Conservation (phyloP, 2,888 invertebrate genomes). For the Nemapogon koenigi region DNA sequence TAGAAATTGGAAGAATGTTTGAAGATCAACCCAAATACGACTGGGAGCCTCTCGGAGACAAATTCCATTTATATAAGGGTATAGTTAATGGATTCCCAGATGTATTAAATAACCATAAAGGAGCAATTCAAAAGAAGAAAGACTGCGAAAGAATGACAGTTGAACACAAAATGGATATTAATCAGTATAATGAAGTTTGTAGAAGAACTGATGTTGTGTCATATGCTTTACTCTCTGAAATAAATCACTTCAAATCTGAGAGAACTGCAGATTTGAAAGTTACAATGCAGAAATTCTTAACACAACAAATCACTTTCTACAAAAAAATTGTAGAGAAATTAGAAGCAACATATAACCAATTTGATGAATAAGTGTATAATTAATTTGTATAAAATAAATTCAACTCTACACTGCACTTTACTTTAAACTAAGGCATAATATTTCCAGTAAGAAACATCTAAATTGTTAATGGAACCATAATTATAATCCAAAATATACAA, state of each 20-base stretch:
- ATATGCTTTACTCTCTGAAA: slow-evolving; percentile 92
- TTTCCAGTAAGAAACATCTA: no score
- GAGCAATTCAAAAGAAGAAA: slow-evolving; percentile 85
- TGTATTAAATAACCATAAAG: slow-evolving; percentile 87
- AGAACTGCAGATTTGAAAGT: slow-evolving; percentile 84
- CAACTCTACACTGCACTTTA: no score
- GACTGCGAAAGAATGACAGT: slow-evolving; percentile 83
- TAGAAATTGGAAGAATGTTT: slow-evolving; percentile 86
- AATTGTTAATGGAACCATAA: no score
- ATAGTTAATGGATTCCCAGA: slow-evolving; percentile 91
- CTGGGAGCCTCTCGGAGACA: slow-evolving; percentile 90
- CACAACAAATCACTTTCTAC: slow-evolving; percentile 92
- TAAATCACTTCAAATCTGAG: slow-evolving; percentile 90
- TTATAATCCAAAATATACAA: no score
- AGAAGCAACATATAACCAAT: slow-evolving; percentile 62
- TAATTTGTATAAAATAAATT: background rate
- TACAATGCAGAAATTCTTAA: slow-evolving; percentile 85
- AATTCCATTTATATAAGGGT: slow-evolving; percentile 93
- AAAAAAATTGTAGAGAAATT: slow-evolving; percentile 80
- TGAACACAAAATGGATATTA: slow-evolving; percentile 84
- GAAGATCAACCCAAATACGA: slow-evolving; percentile 90
- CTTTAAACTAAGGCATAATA: no score
- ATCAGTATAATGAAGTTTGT: slow-evolving; percentile 80
- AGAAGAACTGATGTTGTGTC: slow-evolving; percentile 90
- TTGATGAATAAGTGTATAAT: slow-evolving; percentile 37